Base-by-base conservation (phyloP, 2,797 vertebrate species). In the Danio tinwini region DNA sequence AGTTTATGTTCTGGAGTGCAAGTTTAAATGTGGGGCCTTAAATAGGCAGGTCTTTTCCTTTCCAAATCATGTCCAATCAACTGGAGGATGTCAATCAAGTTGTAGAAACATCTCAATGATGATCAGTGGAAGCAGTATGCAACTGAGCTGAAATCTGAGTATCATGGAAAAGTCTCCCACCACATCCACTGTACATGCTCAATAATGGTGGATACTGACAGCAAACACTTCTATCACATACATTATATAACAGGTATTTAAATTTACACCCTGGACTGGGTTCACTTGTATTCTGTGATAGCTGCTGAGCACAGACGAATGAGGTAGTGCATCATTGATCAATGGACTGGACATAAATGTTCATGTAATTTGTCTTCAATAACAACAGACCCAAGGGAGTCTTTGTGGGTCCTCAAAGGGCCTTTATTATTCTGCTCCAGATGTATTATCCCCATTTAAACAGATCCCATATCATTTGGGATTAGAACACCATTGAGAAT, bases 401-500 rank as follows among this genome's bases (percentile, higher is more conserved):
- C 5, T 19, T 55, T 42, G 4, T 7, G 4, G 19, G 3, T 53
- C 50, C 6, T 55, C n/a, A 71, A n/a, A 55, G 6, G 6, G 4
- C 4, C 50, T 40, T 71, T n/a, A 42, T 19, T 71, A 55, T 19
- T 71, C 37, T 2, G 50, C 6, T 67, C n/a, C 0, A 3, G 50
- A 14, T 55, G 49, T 7, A 7, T 13, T 53, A 55, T 55, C 4
- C 11, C 4, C 4, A 42, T 71, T 42, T 42, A 71, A 71, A 40
- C 1, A 40, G 37, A 70, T 19, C 37, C 40, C 68, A 71, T 16
- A 39, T 42, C 7, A 55, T 55, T 71, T 40, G 68, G 68, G 37
- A 71, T 55, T 71, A 19, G 37, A 53, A 12, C 50, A 42, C 50
- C 68, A 55, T 13, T 42, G 37, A 42, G n/a, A 55, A 55, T 55